Conservation (phyloP, 1,140 invertebrate species). For the Zaprionus davidi region DNA sequence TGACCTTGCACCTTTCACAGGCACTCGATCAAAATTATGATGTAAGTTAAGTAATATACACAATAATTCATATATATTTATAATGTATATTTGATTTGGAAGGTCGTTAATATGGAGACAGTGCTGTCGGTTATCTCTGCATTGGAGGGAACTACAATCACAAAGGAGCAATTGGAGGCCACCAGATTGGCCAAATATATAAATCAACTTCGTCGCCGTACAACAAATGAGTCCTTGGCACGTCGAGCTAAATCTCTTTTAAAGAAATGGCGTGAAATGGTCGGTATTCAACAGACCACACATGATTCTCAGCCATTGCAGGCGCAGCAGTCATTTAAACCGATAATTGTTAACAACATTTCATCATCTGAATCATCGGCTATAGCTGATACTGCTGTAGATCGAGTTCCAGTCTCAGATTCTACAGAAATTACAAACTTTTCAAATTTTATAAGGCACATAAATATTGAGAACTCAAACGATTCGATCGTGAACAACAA, state of each 20-base stretch:
- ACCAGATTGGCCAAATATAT: conserved; percentile 96
- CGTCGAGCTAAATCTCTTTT: conserved; percentile 95
- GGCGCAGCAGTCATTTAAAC: conserved; percentile 9
- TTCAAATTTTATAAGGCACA: conserved; percentile 53
- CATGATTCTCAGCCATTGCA: conserved; percentile 46
- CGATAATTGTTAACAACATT: conserved; percentile 2
- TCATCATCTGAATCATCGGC: conserved; percentile 6
- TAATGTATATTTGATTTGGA: conserved; percentile 1
- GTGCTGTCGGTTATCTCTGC: conserved; percentile 96
- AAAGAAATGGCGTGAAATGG: conserved; percentile 94
- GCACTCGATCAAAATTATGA: conserved; percentile 89
- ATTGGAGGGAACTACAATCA: conserved; percentile 96
- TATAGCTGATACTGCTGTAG: conserved; percentile 18
- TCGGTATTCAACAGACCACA: conserved; percentile 81
- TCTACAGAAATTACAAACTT: conserved; percentile 44
- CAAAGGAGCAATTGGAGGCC: conserved; percentile 96
- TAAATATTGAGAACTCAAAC: conserved; percentile 31
- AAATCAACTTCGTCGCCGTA: conserved; percentile 95
- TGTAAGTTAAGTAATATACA: conserved; percentile 85
- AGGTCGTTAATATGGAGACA: conserved; percentile 97
- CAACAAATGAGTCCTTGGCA: conserved; percentile 91
- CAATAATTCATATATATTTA: background rate
- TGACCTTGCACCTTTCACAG: conserved; percentile 88
- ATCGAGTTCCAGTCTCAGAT: background rate
- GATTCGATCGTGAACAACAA: conserved; percentile 35